Percentiles rank a stretch among this genome's conserved stretches.
Evolutionary conservation across 1,140 invertebrate genomes (phyloP).

Genomic region (Psix sp.): DNA sequence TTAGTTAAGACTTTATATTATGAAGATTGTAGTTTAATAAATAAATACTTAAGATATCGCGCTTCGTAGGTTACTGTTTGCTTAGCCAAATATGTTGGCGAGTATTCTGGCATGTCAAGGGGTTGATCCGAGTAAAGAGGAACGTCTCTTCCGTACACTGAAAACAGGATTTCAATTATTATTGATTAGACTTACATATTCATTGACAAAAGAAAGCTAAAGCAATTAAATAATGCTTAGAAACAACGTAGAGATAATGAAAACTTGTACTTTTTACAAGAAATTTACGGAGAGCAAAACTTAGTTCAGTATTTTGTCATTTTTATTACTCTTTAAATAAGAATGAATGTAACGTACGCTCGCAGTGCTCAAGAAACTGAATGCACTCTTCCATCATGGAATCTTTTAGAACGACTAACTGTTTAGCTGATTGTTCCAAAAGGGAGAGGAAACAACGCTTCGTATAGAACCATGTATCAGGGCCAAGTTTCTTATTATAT

Average conservation of each 20-base stretch:
- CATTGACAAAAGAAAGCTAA: too few species aligned
- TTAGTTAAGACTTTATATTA: conserved; percentile 39
- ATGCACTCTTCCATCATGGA: conserved; percentile 93
- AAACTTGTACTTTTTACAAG: neutral
- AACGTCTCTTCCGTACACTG: conserved; percentile 91
- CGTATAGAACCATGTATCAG: conserved; percentile 98
- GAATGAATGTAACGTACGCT: conserved; percentile 76
- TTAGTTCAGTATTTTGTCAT: too few species aligned
- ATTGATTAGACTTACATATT: neutral
- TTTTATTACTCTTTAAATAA: conserved; percentile 2
- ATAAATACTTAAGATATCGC: conserved; percentile 88
- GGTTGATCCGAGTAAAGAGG: conserved; percentile 89
- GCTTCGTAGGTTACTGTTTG: conserved; percentile 97
- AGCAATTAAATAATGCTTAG: too few species aligned
- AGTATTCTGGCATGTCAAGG: conserved; percentile 84
- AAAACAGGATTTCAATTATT: conserved; percentile 61
- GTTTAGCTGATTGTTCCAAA: conserved; percentile 94
- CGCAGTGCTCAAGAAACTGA: conserved; percentile 94
- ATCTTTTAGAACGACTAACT: conserved; percentile 93
- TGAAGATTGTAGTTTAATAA: conserved; percentile 83
- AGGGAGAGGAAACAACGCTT: conserved; percentile 96
- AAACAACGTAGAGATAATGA: too few species aligned
- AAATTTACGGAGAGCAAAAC: neutral
- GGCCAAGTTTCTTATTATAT: conserved; percentile 95
- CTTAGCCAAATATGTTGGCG: conserved; percentile 85